A percentile compares a stretch with the other conserved stretches of the same genome.
phyloP scores from a whole-genome alignment of 1,140 invertebrate genomes.

The Eciton burchellii region DNA sequence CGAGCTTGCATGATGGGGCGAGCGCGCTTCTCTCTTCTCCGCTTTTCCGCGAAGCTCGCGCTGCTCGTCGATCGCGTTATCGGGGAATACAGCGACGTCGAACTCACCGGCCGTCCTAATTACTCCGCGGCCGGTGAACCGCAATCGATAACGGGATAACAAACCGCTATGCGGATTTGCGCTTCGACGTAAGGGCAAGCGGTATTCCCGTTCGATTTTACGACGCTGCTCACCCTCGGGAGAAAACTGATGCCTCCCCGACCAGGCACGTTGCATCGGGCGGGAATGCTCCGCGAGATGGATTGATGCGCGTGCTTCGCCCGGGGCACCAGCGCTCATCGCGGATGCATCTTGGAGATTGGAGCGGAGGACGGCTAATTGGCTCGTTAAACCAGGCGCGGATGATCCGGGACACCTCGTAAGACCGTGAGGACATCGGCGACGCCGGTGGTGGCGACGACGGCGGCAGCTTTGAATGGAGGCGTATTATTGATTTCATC shows the following conservation, averaged over 20 bases:
- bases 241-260: constrained; percentile 43
- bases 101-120: constrained; percentile 18
- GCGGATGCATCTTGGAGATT: constrained; percentile 35
- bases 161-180: neutral
- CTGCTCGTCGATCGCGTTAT: constrained; percentile 5
- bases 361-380: constrained; percentile 38
- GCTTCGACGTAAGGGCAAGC: neutral
- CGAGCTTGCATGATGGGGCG: too few relatives aligned
- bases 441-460: constrained; percentile 36
- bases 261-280: constrained; percentile 16
- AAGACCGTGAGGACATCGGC: constrained; percentile 20
- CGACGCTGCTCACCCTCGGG: neutral
- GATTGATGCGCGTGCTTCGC: constrained; percentile 47
- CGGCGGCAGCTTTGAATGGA: constrained; percentile 72
- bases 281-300: constrained; percentile 24
- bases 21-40: neutral
- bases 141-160: constrained; percentile 26
- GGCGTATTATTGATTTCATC: constrained; percentile 82
- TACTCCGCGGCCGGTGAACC: neutral
- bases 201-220: constrained; percentile 42
- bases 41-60: too few relatives aligned
- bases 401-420: neutral
- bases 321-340: constrained; percentile 11
- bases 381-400: constrained; percentile 23
- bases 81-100: constrained; percentile 1